These are phyloP conservation scores for Frankliniella intonsa DNA, from an alignment of 2,888 invertebrate species.

Conservation along the genomic window DNA sequence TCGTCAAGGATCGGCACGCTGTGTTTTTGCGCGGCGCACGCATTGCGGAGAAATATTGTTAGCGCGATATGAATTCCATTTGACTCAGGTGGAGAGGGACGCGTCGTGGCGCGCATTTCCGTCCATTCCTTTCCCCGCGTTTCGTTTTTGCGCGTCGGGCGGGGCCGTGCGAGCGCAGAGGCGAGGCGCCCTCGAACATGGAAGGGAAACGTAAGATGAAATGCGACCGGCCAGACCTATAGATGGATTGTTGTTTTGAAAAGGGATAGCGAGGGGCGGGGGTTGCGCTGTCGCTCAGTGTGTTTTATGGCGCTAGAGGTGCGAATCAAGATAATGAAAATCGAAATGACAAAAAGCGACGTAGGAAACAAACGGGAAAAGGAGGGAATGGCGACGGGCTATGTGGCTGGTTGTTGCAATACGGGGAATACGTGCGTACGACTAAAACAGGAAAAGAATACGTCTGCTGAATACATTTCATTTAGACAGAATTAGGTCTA, in stretches of 20 bases:
- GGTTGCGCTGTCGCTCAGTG: no score
- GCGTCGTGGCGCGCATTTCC: no score
- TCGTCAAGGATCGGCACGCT: background rate
- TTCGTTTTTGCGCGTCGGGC: no score
- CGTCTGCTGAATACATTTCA: no score
- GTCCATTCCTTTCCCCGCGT: no score
- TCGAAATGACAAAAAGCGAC: conserved; percentile 8
- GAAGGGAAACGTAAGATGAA: no score
- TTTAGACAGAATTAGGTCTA: no score
- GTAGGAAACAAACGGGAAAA: background rate
- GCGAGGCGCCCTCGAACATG: no score
- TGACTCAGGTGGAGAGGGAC: background rate
- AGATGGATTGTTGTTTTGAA: no score
- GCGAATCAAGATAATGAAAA: conserved; percentile 24
- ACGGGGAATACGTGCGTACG: no score
- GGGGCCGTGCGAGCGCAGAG: background rate
- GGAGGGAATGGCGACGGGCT: background rate
- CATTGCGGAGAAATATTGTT: background rate
- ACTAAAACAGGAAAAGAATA: no score
- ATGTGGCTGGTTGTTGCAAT: background rate
- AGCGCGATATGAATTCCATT: conserved; percentile 8
- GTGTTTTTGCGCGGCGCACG: background rate
- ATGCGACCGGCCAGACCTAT: no score
- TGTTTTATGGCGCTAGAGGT: background rate
- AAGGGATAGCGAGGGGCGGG: background rate